Percentiles rank a stretch among this genome's conserved stretches.
Conservation (phyloP, 2,797 vertebrate species). For the Serranus cabrilla region DNA sequence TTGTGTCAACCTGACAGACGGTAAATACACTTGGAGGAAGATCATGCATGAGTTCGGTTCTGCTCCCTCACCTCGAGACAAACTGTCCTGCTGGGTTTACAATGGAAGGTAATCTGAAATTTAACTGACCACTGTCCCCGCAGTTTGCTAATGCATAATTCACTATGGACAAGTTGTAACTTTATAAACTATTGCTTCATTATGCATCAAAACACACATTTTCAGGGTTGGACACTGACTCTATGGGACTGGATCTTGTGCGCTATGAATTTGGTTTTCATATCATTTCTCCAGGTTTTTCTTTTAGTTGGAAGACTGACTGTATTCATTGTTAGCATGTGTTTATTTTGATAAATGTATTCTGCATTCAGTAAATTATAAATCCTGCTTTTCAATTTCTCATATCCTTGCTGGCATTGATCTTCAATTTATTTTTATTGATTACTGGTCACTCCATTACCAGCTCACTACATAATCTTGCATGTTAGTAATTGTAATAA, state of each 20-base stretch:
- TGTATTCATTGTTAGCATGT: background rate
- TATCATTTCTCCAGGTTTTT: background rate
- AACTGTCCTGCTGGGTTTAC: constrained; percentile 96
- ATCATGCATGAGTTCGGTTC: constrained; percentile 84
- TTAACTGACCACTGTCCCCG: background rate
- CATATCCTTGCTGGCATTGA: background rate
- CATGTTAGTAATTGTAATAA: background rate
- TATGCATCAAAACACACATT: background rate
- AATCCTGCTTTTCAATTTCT: background rate
- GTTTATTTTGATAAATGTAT: background rate
- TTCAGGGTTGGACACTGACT: background rate
- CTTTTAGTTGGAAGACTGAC: background rate
- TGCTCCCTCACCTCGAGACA: constrained; percentile 93
- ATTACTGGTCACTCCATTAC: too few relatives aligned
- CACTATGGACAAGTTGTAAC: background rate
- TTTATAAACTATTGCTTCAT: background rate
- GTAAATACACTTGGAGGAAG: constrained; percentile 91
- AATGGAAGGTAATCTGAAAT: constrained; percentile 75
- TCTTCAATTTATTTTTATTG: background rate
- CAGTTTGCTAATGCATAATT: background rate
- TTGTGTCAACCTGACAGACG: constrained; percentile 90
- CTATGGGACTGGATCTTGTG: background rate
- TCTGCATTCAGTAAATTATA: background rate
- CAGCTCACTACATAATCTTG: background rate
- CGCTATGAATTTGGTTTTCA: background rate